Base-by-base conservation (phyloP, 2,113 vertebrate genomes). In the Blennius ocellaris region DNA sequence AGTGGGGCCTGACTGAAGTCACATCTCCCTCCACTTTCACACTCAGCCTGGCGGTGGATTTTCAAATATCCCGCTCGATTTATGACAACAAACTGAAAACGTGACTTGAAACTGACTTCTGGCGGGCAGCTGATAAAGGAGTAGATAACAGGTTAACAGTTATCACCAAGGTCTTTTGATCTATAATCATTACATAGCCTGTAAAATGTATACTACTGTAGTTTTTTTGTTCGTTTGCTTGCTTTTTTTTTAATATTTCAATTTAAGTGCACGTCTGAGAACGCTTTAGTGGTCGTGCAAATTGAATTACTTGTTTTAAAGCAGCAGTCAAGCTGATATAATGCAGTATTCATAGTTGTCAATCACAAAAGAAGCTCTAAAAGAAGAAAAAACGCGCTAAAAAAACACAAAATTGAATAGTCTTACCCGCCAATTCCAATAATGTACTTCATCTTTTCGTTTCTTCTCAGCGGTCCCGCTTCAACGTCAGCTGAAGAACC, bases 381-480 rank as follows among this genome's bases (percentile, higher is more conserved):
- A 30, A 30, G 21, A 30, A 30, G 4, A 30, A 4, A 30, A 30
- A 30, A 30, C 21, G 14, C 51, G 8, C n/a, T n/a, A n/a, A n/a
- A 15, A 17, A 44, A 14, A n/a, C 3, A 62, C 52, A 2, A 2
- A 9, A 43, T 3, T 30, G 8, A 11, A 6, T 3, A 48, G 0
- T 81, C 93, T 84, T 87, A 95, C 94, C 94, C 94, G 77, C 94
- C 94, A 56, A 95, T 91, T 90, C 93, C 94, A 80, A 95, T 93
- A 11, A 95, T 93, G 77, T 89, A 93, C 45, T 93, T 95, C 94
- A 94, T 95, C 9, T 66, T 73, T 14, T 65, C 73, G 8, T 59
- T 14, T 48, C 60, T 60, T 73, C 15, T 53, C 7, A 14, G 1
- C 21, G 17, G 59, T 43, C 38, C 61, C 10, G 16, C 14, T 30